Evolutionary conservation across 1,140 invertebrate genomes (phyloP), one percentile per base, ranked within the genome.

Genomic region (Tetramorium parvispinum): DNA sequence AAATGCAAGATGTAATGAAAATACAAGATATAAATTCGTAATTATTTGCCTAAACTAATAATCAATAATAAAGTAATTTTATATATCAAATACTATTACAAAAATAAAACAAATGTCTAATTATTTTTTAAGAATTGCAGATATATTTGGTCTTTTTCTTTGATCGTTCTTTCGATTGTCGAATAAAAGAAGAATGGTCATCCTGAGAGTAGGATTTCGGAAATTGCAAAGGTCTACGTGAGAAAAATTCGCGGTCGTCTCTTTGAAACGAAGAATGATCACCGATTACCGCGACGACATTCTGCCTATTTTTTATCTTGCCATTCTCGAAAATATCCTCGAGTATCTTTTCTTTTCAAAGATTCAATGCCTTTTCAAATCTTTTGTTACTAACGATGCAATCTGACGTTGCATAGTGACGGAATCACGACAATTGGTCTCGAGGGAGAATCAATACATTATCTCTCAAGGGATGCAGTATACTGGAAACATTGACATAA

Each of bases 221-320:
- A 55, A 70, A 43, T 70, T 21, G 51, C 2, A 53, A 70, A 53
- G 46, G 11, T 63, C 40, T 78, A 65, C 5, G 49, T 24, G 65
- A 82, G 78, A 82, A 18, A 82, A 82, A 65, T 51, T 75, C 49
- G 57, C 66, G 57, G 55, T 40, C 37, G 40, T 27, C n/a, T n/a
- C n/a, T 88, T 76, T 51, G 21, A 87, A 87, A 88, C 61, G 70
- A 87, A 87, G 75, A 79, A 87, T 24, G 82, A 87, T 87, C 55
- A 43, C 65, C 63, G 59, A 66, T 63, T 75, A 77, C n/a, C 55
- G 18, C 11, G 37, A 75, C n/a, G 55, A 55, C 61, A 2, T 59
- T 71, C 37, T 85, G 18, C n/a, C 61, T 40, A 49, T 81, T 86
- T 51, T 46, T 81, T 81, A 63, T 10, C 57, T 78, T 61, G 27